Evolutionary conservation across 2,888 invertebrate species (phyloP).

Genomic region (Pecten maximus): DNA sequence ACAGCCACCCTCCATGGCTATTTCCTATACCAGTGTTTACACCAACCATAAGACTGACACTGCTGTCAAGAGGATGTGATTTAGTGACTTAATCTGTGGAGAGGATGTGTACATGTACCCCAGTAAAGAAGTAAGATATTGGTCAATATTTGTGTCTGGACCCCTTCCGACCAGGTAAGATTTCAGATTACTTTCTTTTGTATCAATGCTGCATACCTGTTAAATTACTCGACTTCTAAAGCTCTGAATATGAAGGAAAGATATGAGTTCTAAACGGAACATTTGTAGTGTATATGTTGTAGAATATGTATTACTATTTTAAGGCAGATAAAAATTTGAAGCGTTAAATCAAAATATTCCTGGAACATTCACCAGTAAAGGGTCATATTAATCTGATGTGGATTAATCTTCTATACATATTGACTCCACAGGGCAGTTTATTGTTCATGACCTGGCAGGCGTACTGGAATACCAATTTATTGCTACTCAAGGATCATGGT

Average conservation of each 20-base stretch:
- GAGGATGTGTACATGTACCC: conserved; percentile 22
- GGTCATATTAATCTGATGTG: background rate
- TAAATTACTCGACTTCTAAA: background rate
- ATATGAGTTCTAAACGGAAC: background rate
- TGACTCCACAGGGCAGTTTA: background rate
- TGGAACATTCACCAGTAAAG: background rate
- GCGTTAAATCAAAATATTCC: background rate
- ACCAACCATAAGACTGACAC: background rate
- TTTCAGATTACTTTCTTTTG: background rate
- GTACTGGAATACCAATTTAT: background rate
- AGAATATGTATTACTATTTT: background rate
- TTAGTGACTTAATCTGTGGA: background rate
- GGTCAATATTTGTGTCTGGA: background rate
- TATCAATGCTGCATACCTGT: background rate
- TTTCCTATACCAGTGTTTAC: background rate
- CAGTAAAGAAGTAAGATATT: background rate
- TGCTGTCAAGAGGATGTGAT: background rate
- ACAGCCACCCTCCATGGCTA: background rate
- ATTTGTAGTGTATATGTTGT: background rate
- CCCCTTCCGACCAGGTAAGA: background rate
- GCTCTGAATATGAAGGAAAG: background rate
- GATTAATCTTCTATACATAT: background rate
- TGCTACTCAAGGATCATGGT: background rate
- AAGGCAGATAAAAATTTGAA: background rate
- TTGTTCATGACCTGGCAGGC: background rate